Base-by-base conservation (phyloP, 1,140 invertebrate genomes). In the Tetragonula clypearis region DNA sequence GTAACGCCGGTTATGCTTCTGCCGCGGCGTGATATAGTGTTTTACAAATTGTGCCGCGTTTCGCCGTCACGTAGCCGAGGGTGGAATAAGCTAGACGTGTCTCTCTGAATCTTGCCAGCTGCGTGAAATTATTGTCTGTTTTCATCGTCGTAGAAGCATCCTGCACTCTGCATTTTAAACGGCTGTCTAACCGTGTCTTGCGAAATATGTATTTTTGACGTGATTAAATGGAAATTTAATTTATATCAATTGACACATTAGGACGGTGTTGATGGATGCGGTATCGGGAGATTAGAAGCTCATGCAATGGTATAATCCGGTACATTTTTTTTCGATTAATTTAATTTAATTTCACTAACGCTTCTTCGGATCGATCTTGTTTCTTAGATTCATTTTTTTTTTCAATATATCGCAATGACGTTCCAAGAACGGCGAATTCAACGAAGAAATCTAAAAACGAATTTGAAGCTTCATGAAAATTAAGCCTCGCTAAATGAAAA, bases 1-100 rank as follows among this genome's bases (percentile, higher is more conserved):
- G 82, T 87, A 81, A 71, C 79, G 78, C 80, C 86, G 65, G 88
- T 86, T 86, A 88, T 72, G 76, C 78, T 68, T 68, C 84, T 74
- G 6, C 60, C 71, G 53, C 60, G 55, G 76, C 23, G 66, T 26
- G 80, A 76, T 74, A 72, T 71, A 69, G 41, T 17, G 56, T 69
- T 79, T 88, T 88, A 76, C 72, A 79, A 88, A 88, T 89, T 79
- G 78, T 74, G 35, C 41, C 69, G 66, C 35, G 73, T 78, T 49
- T 56, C 14, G 53, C 56, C 58, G 75, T 80, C 68, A 80, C 41
- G 49, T 82, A 83, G 66, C 75, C 26, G 65, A 62, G 26, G 55
- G 15, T 71, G 19, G 30, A 71, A 66, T 49, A 23, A 26, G 69
- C 56, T 53, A 21, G 55, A 49, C 66, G 55, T 56, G 73, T 14